Conservation (phyloP, 2,888 invertebrate species). For the Drosophila incognita region DNA sequence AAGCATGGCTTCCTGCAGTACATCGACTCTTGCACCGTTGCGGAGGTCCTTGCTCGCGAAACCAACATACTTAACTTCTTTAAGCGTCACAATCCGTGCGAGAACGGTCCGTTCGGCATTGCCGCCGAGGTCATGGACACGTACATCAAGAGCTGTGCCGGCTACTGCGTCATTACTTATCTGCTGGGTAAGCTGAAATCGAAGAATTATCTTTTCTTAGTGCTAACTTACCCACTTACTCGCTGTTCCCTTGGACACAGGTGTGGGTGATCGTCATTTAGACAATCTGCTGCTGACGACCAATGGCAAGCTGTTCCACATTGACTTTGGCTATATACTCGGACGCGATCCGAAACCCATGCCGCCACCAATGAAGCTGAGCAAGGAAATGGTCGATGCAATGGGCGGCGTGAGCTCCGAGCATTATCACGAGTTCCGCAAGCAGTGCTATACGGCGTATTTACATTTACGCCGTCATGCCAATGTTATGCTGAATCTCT, state of each 20-base stretch:
- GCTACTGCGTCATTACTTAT: slow-evolving; percentile 99
- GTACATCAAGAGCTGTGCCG: slow-evolving; percentile 97
- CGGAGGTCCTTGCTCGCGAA: slow-evolving; percentile 94
- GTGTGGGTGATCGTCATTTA: slow-evolving; percentile 98
- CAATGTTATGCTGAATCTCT: slow-evolving; percentile 97
- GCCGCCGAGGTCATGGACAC: slow-evolving; percentile 98
- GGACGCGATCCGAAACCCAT: slow-evolving; percentile 99
- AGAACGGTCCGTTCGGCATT: slow-evolving; percentile 95
- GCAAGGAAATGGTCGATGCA: slow-evolving; percentile 99
- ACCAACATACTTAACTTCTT: slow-evolving; percentile 97
- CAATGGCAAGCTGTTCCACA: slow-evolving; percentile 96
- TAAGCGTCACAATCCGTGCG: slow-evolving; percentile 94
- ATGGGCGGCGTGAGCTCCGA: slow-evolving; percentile 97
- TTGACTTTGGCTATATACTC: slow-evolving; percentile 98
- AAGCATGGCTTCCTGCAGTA: slow-evolving; percentile 98
- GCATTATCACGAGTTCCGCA: slow-evolving; percentile 96
- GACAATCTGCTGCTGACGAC: slow-evolving; percentile 97
- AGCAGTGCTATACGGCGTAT: slow-evolving; percentile 98
- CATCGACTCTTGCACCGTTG: slow-evolving; percentile 96
- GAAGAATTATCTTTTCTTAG: too few relatives aligned
- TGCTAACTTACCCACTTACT: neutral
- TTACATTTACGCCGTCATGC: slow-evolving; percentile 97
- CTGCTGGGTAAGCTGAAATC: slow-evolving; percentile 87
- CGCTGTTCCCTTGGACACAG: slow-evolving; percentile 83
- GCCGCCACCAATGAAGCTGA: slow-evolving; percentile 99